These are phyloP conservation scores for Cossypha caffra DNA, from an alignment of 2,797 vertebrate genomes.

Conservation along the genomic window DNA sequence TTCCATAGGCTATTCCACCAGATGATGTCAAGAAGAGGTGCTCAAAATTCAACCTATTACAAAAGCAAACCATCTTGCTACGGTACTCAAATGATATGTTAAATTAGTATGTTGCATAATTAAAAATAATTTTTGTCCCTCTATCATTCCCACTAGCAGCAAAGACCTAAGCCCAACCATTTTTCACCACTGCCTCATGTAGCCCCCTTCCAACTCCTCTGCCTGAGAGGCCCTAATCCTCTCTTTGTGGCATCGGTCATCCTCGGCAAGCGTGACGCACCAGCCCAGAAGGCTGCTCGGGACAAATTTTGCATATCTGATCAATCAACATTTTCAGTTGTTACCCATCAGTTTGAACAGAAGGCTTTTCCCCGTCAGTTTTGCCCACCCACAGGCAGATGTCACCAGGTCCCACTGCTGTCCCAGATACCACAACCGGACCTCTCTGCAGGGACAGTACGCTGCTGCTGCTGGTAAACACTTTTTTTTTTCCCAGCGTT, in stretches of 20 bases:
- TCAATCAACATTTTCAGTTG: background rate
- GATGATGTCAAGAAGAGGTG: constrained; percentile 1
- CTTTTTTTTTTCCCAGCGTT: background rate
- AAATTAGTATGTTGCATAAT: background rate
- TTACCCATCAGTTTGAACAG: background rate
- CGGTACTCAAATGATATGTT: background rate
- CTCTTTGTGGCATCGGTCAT: background rate
- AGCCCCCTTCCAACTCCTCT: background rate
- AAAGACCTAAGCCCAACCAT: background rate
- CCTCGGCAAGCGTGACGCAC: background rate
- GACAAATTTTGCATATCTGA: background rate
- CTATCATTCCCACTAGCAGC: background rate
- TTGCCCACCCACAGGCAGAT: background rate
- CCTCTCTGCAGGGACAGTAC: background rate
- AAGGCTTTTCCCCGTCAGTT: background rate
- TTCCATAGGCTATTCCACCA: background rate
- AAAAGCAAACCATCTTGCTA: constrained; percentile 31
- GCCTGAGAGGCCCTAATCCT: background rate
- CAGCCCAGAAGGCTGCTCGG: background rate
- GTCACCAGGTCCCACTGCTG: background rate
- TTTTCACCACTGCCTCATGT: background rate
- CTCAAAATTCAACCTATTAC: constrained; percentile 1
- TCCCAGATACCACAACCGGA: background rate
- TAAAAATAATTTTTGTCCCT: background rate
- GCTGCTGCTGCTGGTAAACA: background rate